Conservation (phyloP, 92 coral and sea anemone species). For the Paragorgia papillata region DNA sequence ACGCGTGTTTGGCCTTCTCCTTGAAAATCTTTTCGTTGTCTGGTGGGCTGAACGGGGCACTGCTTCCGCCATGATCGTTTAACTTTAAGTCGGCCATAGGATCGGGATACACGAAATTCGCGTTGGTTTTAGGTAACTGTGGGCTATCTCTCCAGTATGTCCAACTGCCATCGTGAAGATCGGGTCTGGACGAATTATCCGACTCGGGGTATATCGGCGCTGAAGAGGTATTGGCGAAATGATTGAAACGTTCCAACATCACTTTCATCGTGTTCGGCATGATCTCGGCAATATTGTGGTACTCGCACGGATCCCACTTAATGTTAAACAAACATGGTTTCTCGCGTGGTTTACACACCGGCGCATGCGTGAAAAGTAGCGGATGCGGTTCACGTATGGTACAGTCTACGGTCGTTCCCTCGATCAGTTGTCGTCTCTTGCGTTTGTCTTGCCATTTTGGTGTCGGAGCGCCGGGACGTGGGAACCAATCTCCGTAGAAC, state of each 20-base stretch:
- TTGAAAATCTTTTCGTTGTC: constrained; percentile 47
- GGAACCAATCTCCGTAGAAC: constrained; percentile 94
- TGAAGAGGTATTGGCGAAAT: constrained; percentile 66
- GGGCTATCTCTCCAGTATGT: constrained; percentile 81
- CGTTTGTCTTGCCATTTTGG: constrained; percentile 18
- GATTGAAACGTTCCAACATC: constrained; percentile 84
- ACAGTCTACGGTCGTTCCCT: constrained; percentile 76
- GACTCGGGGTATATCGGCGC: constrained; percentile 78
- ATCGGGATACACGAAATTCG: constrained; percentile 77
- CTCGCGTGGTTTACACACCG: constrained; percentile 84
- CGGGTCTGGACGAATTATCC: constrained; percentile 84
- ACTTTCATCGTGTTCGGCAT: constrained; percentile 98
- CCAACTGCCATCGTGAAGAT: constrained; percentile 90
- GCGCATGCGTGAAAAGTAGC: constrained; percentile 91
- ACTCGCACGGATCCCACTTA: constrained; percentile 99
- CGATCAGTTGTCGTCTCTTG: constrained; percentile 67
- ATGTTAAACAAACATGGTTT: constrained; percentile 95
- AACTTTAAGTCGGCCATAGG: constrained; percentile 81
- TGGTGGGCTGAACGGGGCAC: constrained; percentile 18
- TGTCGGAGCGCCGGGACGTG: constrained; percentile 67
- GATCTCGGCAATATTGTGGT: constrained; percentile 92
- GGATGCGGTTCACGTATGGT: constrained; percentile 90
- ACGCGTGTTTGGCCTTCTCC: constrained; percentile 27
- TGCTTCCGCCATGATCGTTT: constrained; percentile 57
- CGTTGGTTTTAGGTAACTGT: constrained; percentile 68